Percentiles rank a stretch among this genome's conserved stretches.
phyloP scores from a whole-genome alignment of 64 coral and sea anemone species.

The Montipora capricornis region DNA sequence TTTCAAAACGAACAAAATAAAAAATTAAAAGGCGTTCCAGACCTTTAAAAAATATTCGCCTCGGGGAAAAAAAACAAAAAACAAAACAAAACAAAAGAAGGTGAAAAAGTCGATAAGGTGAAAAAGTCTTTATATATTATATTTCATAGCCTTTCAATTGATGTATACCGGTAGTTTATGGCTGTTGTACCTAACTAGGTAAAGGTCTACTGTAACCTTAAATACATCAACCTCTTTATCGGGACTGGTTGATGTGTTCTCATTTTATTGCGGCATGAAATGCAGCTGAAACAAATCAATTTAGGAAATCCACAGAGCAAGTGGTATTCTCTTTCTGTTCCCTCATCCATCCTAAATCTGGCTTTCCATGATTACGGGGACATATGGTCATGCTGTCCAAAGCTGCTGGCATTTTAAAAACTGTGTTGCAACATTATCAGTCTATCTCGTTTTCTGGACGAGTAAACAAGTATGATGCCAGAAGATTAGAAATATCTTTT shows the following conservation, averaged over 20 bases:
- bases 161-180: no score
- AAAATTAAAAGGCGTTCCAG: neutral
- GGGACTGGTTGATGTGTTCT: no score
- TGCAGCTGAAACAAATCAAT: no score
- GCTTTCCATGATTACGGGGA: conserved; percentile 25
- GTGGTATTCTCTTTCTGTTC: conserved; percentile 55
- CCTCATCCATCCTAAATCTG: conserved; percentile 22
- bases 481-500: conserved; percentile 58
- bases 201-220: no score
- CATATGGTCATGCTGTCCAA: conserved; percentile 43
- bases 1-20: neutral
- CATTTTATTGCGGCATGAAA: no score
- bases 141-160: no score
- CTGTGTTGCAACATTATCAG: conserved; percentile 17
- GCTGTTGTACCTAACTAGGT: no score
- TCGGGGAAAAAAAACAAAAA: neutral
- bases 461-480: conserved; percentile 27
- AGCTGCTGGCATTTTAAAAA: conserved; percentile 37
- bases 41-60: conserved; percentile 17
- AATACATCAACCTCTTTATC: no score
- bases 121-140: no score
- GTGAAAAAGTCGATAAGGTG: neutral
- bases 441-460: conserved; percentile 52
- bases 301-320: neutral
- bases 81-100: conserved; percentile 4